These are phyloP conservation scores for Aphelinus certus DNA, from an alignment of 1,140 invertebrate genomes.

Conservation along the genomic window DNA sequence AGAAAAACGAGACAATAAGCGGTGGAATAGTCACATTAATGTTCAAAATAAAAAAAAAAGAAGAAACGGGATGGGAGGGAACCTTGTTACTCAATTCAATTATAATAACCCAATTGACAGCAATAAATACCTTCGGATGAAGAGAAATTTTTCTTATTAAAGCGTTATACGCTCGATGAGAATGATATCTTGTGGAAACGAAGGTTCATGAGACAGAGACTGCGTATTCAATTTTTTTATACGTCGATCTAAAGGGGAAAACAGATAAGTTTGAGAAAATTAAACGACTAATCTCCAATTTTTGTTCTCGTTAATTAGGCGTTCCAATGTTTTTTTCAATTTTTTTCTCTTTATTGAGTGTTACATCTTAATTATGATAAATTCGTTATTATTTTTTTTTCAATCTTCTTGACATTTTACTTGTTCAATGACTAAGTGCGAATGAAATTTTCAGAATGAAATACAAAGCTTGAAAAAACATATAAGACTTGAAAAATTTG, in stretches of 20 bases:
- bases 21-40: constrained; percentile 32
- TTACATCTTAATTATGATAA: constrained; percentile 6
- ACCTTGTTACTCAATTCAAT: constrained; percentile 16
- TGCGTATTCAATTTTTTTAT: constrained; percentile 27
- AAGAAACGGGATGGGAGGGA: constrained; percentile 2
- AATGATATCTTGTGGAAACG: background rate
- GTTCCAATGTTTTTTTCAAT: constrained; percentile 9
- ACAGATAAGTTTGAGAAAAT: constrained; percentile 11
- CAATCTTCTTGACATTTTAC: constrained; percentile 20
- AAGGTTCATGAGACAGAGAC: constrained; percentile 25
- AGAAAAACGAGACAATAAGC: constrained; percentile 36
- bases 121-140: constrained; percentile 18
- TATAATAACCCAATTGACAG: constrained; percentile 28
- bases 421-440: constrained; percentile 21
- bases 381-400: constrained; percentile 24
- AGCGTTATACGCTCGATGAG: constrained; percentile 17
- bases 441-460: constrained; percentile 18
- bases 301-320: constrained; percentile 28
- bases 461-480: background rate
- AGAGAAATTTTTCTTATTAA: constrained; percentile 23
- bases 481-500: constrained; percentile 23
- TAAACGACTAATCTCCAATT: constrained; percentile 11
- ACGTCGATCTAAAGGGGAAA: constrained; percentile 7
- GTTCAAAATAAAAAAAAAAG: constrained; percentile 4
- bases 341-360: constrained; percentile 2